A percentile compares a stretch with the other conserved stretches of the same genome.
Conservation (phyloP, 1,140 invertebrate genomes). For the Ceratitis capitata region DNA sequence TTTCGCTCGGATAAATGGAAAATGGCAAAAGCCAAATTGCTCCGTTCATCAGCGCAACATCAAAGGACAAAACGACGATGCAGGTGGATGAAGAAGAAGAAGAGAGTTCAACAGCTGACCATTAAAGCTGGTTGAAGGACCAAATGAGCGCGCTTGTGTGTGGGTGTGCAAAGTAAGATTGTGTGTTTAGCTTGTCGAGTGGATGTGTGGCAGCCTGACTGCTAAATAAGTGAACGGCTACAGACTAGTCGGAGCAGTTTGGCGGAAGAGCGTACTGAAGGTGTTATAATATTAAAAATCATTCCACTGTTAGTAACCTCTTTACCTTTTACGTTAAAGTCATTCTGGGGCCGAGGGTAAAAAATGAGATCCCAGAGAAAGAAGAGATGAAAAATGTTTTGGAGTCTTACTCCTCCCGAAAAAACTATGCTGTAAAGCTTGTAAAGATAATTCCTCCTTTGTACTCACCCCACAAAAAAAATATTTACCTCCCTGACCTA, state of each 20-base stretch:
- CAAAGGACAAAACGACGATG: not conserved
- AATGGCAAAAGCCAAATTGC: constrained; percentile 24
- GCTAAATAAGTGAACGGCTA: not conserved
- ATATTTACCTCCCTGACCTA: too few relatives aligned
- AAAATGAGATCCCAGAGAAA: too few relatives aligned
- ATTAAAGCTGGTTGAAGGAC: not conserved
- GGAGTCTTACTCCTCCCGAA: too few relatives aligned
- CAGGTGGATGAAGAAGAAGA: not conserved
- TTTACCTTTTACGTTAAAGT: too few relatives aligned
- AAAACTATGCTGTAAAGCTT: too few relatives aligned
- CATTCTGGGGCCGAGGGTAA: too few relatives aligned
- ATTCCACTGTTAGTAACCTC: too few relatives aligned
- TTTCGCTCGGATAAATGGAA: not conserved
- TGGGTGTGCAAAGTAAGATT: not conserved
- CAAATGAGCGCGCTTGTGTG: not conserved
- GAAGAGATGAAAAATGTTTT: too few relatives aligned
- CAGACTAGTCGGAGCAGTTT: not conserved
- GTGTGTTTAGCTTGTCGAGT: not conserved
- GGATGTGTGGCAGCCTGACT: not conserved
- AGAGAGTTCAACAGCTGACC: not conserved
- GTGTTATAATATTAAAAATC: too few relatives aligned
- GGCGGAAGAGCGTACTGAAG: not conserved
- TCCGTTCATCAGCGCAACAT: constrained; percentile 18
- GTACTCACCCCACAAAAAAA: too few relatives aligned
- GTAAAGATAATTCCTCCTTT: too few relatives aligned